Percentiles rank a stretch among this genome's conserved stretches.
phyloP scores from a whole-genome alignment of 2,113 vertebrate species.

The Dipodomys spectabilis region DNA sequence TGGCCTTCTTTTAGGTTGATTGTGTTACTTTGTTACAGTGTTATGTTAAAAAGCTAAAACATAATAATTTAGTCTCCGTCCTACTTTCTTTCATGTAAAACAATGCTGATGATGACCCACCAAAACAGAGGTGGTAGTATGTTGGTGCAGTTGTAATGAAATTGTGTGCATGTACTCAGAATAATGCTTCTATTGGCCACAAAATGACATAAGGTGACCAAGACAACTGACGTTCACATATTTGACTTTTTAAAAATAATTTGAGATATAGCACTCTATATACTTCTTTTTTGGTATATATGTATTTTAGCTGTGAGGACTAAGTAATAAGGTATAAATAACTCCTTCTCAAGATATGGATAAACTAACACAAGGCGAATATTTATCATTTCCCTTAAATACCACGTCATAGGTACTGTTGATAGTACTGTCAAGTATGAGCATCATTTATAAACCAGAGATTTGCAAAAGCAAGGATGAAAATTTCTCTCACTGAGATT shows the following conservation, averaged over 20 bases:
- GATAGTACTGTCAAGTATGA: background rate
- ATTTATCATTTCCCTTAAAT: background rate
- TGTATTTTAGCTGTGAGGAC: background rate
- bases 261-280: background rate
- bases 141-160: background rate
- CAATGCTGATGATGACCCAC: background rate
- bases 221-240: background rate
- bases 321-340: background rate
- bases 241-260: constrained; percentile 23
- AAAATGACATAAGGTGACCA: background rate
- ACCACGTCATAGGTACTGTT: background rate
- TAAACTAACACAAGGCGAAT: background rate
- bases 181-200: background rate
- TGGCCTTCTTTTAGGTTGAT: background rate
- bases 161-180: background rate
- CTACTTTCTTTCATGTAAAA: background rate
- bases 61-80: background rate
- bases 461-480: constrained; percentile 20
- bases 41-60: background rate
- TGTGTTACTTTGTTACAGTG: background rate
- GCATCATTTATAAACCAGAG: background rate
- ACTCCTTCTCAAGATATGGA: background rate
- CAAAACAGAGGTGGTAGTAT: background rate
- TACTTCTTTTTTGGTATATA: background rate
- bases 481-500: background rate